Percentiles rank a stretch among this genome's conserved stretches.
These are phyloP conservation scores for Cetonia aurata DNA, from an alignment of 2,888 invertebrate species.

Conservation along the genomic window DNA sequence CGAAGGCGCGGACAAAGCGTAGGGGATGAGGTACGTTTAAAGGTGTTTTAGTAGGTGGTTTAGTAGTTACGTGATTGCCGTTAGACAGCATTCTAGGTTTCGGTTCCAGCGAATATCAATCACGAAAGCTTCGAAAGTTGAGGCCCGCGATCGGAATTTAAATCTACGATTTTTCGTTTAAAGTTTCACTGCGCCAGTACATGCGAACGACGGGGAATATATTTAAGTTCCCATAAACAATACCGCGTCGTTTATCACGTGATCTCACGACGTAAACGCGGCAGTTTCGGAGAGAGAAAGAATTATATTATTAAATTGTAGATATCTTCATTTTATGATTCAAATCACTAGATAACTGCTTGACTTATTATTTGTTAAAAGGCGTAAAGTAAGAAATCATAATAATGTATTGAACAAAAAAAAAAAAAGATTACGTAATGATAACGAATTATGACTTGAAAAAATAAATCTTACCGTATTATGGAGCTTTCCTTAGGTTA, in stretches of 20 bases:
- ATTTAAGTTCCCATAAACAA: slow-evolving; percentile 18
- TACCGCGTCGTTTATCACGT: neutral
- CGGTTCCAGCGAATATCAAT: slow-evolving; percentile 34
- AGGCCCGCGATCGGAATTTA: slow-evolving; percentile 36
- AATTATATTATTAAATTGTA: too few species aligned
- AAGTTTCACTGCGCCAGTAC: slow-evolving; percentile 16
- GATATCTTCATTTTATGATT: too few species aligned
- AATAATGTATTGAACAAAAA: too few species aligned
- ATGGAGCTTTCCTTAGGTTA: too few species aligned
- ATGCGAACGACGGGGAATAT: slow-evolving; percentile 16
- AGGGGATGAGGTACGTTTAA: slow-evolving; percentile 10
- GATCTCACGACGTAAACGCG: too few species aligned
- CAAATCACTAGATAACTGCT: too few species aligned
- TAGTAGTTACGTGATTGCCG: slow-evolving; percentile 37
- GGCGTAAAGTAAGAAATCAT: too few species aligned
- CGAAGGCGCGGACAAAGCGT: neutral
- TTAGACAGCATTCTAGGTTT: slow-evolving; percentile 25
- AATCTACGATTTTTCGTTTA: slow-evolving; percentile 20
- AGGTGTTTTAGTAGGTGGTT: slow-evolving; percentile 33
- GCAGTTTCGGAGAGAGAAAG: too few species aligned
- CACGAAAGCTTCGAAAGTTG: slow-evolving; percentile 38
- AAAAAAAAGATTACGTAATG: too few species aligned
- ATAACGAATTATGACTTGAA: too few species aligned
- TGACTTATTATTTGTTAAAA: too few species aligned
- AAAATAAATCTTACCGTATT: too few species aligned